Conservation (phyloP, 2,888 invertebrate species). For the Leucoma salicis region DNA sequence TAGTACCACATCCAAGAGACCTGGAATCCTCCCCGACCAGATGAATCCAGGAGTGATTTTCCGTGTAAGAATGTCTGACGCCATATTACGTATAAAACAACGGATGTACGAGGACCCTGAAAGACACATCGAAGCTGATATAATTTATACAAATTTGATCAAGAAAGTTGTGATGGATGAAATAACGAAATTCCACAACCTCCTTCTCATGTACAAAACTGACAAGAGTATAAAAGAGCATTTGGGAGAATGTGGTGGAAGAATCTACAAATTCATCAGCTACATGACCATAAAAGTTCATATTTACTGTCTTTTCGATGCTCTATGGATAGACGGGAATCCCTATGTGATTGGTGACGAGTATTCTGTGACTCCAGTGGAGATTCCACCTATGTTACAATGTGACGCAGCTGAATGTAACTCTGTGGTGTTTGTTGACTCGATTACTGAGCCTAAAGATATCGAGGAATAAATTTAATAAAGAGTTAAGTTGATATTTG, state of each 20-base stretch:
- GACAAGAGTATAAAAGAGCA: conserved; percentile 74
- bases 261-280: conserved; percentile 74
- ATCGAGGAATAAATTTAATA: conserved; percentile 53
- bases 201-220: conserved; percentile 71
- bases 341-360: conserved; percentile 76
- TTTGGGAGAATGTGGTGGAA: conserved; percentile 70
- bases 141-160: conserved; percentile 72
- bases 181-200: conserved; percentile 72
- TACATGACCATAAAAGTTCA: conserved; percentile 77
- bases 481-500: conserved; percentile 11
- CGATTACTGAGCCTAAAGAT: conserved; percentile 72
- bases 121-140: conserved; percentile 71
- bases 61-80: conserved; percentile 72
- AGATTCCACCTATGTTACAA: conserved; percentile 70
- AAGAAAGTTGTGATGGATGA: conserved; percentile 76
- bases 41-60: conserved; percentile 77
- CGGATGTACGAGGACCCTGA: conserved; percentile 76
- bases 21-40: conserved; percentile 67
- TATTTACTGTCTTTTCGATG: conserved; percentile 72
- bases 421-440: conserved; percentile 71
- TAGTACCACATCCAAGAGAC: conserved; percentile 59
- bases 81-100: conserved; percentile 70
- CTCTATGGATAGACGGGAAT: conserved; percentile 74
- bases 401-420: conserved; percentile 74
- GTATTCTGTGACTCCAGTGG: conserved; percentile 71